Percentiles rank a stretch among this genome's conserved stretches.
Evolutionary conservation across 2,113 vertebrate species (phyloP).

Genomic region (Myocastor coypus): DNA sequence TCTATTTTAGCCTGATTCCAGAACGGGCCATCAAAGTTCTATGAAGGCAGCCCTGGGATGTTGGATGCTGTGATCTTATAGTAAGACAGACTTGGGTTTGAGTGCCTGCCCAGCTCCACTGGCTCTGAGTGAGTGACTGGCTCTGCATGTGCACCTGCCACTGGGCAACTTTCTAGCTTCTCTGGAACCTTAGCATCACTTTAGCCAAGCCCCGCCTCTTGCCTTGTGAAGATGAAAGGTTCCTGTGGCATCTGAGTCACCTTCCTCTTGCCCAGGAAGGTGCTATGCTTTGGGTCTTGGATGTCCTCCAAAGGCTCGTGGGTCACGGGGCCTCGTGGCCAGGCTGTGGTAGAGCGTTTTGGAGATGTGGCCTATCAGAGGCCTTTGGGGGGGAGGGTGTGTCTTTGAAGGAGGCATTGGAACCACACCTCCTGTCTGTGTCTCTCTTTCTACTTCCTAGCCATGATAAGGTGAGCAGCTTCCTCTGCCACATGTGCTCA

Average conservation of each 20-base stretch:
- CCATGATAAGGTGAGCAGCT: not conserved
- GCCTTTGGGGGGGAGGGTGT: too few species aligned
- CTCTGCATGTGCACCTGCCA: not conserved
- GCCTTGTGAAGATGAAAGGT: not conserved
- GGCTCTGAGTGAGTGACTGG: not conserved
- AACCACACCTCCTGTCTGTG: not conserved
- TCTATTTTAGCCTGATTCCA: not conserved
- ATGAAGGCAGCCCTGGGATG: not conserved
- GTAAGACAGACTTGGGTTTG: slow-evolving; percentile 9
- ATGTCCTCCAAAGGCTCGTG: not conserved
- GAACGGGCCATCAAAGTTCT: not conserved
- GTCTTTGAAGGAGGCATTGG: not conserved
- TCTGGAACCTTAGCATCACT: not conserved
- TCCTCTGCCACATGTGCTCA: not conserved
- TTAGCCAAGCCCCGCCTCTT: not conserved
- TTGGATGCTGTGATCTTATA: not conserved
- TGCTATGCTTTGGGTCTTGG: not conserved
- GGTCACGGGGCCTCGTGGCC: too few species aligned
- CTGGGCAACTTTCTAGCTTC: not conserved
- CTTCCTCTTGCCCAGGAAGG: not conserved
- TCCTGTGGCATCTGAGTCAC: rapidly evolving
- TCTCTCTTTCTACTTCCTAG: not conserved
- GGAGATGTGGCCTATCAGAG: not conserved
- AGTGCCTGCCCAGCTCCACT: not conserved
- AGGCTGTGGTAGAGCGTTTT: too few species aligned